These are phyloP conservation scores for Masnerella sp. DNA, from an alignment of 2,888 invertebrate genomes.

Conservation along the genomic window DNA sequence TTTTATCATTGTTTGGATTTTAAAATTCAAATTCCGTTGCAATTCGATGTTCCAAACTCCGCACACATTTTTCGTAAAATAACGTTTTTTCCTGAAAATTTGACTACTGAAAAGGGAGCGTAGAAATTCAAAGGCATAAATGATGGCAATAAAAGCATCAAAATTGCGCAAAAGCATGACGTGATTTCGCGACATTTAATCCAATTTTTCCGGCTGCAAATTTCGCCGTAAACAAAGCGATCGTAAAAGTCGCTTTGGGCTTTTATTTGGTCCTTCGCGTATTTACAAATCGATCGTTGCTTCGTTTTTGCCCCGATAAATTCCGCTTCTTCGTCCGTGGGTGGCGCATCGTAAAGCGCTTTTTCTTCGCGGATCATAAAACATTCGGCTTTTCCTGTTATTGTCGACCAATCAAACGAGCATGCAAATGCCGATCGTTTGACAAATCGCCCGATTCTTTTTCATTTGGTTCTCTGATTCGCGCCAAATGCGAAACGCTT, in stretches of 20 bases:
- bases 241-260: constrained; percentile 27
- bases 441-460: constrained; percentile 16
- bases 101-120: too few relatives aligned
- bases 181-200: constrained; percentile 34
- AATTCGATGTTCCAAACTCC: too few relatives aligned
- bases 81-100: neutral
- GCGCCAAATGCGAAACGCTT: neutral
- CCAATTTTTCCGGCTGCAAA: constrained; percentile 25
- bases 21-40: too few relatives aligned
- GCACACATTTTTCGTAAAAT: neutral
- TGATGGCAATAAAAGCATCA: constrained; percentile 24
- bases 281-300: constrained; percentile 35
- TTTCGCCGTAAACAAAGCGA: constrained; percentile 28
- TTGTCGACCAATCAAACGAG: constrained; percentile 20
- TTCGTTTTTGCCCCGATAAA: constrained; percentile 22
- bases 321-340: constrained; percentile 22
- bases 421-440: constrained; percentile 17
- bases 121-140: neutral
- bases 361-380: constrained; percentile 36
- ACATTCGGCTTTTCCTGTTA: constrained; percentile 34
- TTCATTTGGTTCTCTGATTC: constrained; percentile 6
- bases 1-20: too few relatives aligned
- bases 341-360: constrained; percentile 24
- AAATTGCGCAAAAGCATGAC: constrained; percentile 12
- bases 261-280: constrained; percentile 25